These are phyloP conservation scores for Pseudopodoces humilis DNA, from an alignment of 2,113 vertebrate genomes.

Conservation along the genomic window DNA sequence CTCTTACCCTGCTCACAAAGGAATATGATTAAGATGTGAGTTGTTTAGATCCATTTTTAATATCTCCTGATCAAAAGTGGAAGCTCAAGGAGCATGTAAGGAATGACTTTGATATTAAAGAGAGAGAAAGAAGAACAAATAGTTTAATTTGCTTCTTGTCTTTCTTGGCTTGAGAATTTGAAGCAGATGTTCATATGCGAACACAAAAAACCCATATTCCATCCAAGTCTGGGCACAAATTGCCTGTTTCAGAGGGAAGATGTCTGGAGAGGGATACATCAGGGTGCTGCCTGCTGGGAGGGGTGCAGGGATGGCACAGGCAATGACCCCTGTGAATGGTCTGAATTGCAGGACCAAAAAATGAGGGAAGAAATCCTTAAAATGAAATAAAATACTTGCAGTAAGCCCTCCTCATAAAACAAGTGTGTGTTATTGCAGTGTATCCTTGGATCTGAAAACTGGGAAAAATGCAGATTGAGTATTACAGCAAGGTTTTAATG, in stretches of 20 bases:
- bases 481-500: background rate
- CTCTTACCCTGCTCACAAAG: background rate
- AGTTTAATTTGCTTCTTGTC: slow-evolving; percentile 57
- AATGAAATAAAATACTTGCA: background rate
- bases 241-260: background rate
- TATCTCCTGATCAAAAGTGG: slow-evolving; percentile 43
- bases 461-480: background rate
- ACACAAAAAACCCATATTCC: background rate
- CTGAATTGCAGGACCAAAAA: accelerated
- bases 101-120: slow-evolving; percentile 4
- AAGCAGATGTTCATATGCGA: slow-evolving; percentile 60
- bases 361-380: background rate
- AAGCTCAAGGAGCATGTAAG: slow-evolving; percentile 22
- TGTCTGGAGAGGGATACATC: background rate
- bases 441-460: background rate
- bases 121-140: slow-evolving; percentile 49
- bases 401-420: background rate
- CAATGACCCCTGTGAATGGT: background rate
- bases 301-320: background rate
- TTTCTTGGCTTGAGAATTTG: slow-evolving; percentile 54
- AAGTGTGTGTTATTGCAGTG: background rate
- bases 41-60: slow-evolving; percentile 59
- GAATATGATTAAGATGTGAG: slow-evolving; percentile 27
- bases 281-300: background rate
- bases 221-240: slow-evolving; percentile 19